phyloP scores from a whole-genome alignment of 2,888 invertebrate species.

The Cerastis rubricosa region DNA sequence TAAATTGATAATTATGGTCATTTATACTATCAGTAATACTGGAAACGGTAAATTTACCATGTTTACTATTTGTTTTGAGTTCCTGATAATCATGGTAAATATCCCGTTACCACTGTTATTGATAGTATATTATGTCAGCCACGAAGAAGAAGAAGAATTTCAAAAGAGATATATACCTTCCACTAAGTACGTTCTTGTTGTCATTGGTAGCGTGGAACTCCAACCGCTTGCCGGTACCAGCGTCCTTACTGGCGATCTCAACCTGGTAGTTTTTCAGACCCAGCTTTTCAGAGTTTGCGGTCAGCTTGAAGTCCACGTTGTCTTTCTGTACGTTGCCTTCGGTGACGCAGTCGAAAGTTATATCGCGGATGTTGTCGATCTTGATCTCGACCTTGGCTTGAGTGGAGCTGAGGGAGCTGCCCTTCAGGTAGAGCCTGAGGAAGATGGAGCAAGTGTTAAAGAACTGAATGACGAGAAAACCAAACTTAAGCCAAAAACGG shows the following conservation, averaged over 20 bases:
- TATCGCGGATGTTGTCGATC: slow-evolving; percentile 88
- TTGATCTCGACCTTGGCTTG: slow-evolving; percentile 91
- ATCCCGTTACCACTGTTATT: no score
- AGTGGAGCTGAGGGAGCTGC: slow-evolving; percentile 86
- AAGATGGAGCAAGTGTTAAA: background rate
- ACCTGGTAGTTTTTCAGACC: slow-evolving; percentile 92
- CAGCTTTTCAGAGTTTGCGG: slow-evolving; percentile 92
- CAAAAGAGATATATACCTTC: slow-evolving; percentile 87
- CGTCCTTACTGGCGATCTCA: slow-evolving; percentile 92
- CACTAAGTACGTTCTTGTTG: slow-evolving; percentile 92
- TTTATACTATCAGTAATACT: no score
- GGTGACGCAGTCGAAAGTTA: slow-evolving; percentile 88
- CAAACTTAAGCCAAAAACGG: background rate
- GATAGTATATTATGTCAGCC: background rate
- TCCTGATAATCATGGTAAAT: no score
- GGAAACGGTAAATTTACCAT: no score
- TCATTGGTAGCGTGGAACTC: slow-evolving; percentile 92
- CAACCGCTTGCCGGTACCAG: slow-evolving; percentile 91
- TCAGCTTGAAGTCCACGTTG: slow-evolving; percentile 91
- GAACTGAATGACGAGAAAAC: background rate
- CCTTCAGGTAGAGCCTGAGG: slow-evolving; percentile 82
- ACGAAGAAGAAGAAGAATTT: background rate
- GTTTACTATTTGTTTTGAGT: no score
- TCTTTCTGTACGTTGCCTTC: slow-evolving; percentile 92
- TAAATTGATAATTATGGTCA: no score